phyloP scores from a whole-genome alignment of 2,888 invertebrate species.

The Eumacrocentrus americanus region DNA sequence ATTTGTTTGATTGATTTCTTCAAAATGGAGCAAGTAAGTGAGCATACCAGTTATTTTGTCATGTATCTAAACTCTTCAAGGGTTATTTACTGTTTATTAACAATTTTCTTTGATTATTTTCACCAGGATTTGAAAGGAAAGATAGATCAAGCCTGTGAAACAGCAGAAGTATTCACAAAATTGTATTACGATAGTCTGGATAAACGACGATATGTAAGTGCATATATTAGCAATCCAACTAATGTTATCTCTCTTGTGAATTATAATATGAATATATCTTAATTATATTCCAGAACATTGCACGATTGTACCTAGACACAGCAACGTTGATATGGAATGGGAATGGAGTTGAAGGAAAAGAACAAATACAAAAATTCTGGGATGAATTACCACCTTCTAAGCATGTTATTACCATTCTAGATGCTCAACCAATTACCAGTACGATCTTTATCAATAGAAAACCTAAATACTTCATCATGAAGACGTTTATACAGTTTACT shows the following conservation, averaged over 20 bases:
- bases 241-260: no score
- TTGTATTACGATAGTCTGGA: slow-evolving; percentile 89
- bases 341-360: slow-evolving; percentile 79
- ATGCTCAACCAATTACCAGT: slow-evolving; percentile 84
- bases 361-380: slow-evolving; percentile 84
- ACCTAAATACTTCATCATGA: no score
- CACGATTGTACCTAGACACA: slow-evolving; percentile 81
- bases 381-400: slow-evolving; percentile 82
- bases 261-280: no score
- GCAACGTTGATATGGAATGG: slow-evolving; percentile 94
- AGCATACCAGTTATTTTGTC: no score
- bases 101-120: slow-evolving; percentile 1
- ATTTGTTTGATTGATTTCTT: no score
- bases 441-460: no score
- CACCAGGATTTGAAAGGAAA: slow-evolving; percentile 63
- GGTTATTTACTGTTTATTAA: not conserved
- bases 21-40: no score
- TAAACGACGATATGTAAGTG: slow-evolving; percentile 78
- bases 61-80: not conserved
- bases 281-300: slow-evolving; percentile 69
- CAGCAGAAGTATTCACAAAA: slow-evolving; percentile 88
- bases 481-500: no score
- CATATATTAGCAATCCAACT: no score
- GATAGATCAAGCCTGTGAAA: slow-evolving; percentile 81
- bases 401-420: slow-evolving; percentile 78